Conservation (phyloP, 1,140 invertebrate genomes). For the Dreissena rostriformis region DNA sequence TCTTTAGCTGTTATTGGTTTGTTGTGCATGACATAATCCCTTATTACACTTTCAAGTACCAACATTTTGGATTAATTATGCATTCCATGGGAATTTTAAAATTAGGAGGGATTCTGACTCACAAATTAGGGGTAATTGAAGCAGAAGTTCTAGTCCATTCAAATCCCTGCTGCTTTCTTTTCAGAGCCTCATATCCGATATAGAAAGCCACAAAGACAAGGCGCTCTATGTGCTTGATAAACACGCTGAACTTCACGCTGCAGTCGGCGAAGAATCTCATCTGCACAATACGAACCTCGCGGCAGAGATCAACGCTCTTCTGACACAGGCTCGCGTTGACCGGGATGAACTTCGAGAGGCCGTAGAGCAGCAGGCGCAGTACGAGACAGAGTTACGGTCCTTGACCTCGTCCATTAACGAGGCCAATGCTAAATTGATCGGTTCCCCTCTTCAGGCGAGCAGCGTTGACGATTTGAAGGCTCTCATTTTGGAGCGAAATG, state of each 20-base stretch:
- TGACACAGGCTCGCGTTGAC: conserved; percentile 68
- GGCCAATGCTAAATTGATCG: conserved; percentile 92
- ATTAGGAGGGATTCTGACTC: too few relatives aligned
- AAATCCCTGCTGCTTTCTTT: conserved; percentile 22
- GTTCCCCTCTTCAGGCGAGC: conserved; percentile 90
- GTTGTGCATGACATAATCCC: too few relatives aligned
- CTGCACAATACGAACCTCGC: conserved; percentile 61
- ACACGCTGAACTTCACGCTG: conserved; percentile 57
- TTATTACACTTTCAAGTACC: too few relatives aligned
- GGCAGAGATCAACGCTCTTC: conserved; percentile 70
- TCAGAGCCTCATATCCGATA: conserved; percentile 75
- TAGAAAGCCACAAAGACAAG: conserved; percentile 68
- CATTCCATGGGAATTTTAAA: too few relatives aligned
- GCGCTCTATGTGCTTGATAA: conserved; percentile 70
- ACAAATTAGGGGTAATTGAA: too few relatives aligned
- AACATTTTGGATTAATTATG: too few relatives aligned
- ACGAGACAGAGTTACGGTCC: conserved; percentile 71
- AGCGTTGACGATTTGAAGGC: conserved; percentile 91
- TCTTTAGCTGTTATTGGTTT: too few relatives aligned
- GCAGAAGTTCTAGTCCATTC: too few relatives aligned
- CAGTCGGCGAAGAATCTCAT: conserved; percentile 55
- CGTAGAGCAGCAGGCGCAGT: conserved; percentile 87
- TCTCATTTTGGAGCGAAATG: conserved; percentile 93
- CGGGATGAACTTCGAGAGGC: conserved; percentile 85
- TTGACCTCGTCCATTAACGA: conserved; percentile 88